These are phyloP conservation scores for Acrocera orbiculus DNA, from an alignment of 2,888 invertebrate genomes.

Conservation along the genomic window DNA sequence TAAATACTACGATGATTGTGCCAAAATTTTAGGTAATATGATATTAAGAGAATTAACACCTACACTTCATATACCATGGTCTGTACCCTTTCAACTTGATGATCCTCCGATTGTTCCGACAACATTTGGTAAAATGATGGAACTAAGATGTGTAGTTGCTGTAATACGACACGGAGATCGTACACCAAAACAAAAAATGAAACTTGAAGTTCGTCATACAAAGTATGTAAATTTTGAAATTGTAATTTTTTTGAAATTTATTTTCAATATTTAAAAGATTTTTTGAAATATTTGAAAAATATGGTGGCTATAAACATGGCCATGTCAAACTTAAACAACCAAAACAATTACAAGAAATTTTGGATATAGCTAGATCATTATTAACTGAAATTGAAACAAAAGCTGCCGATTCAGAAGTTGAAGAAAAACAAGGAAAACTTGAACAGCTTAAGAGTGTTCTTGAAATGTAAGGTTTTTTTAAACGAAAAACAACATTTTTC, in stretches of 20 bases:
- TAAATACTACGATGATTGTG: slow-evolving; percentile 99
- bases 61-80: slow-evolving; percentile 92
- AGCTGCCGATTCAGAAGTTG: slow-evolving; percentile 78
- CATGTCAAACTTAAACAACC: slow-evolving; percentile 96
- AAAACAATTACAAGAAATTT: slow-evolving; percentile 90
- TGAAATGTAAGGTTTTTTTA: slow-evolving; percentile 90
- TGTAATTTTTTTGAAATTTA: slow-evolving; percentile 2
- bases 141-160: slow-evolving; percentile 83
- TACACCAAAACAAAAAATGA: slow-evolving; percentile 99
- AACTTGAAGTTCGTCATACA: slow-evolving; percentile 92
- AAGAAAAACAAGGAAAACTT: slow-evolving; percentile 91
- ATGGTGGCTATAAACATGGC: slow-evolving; percentile 86
- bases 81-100: slow-evolving; percentile 89
- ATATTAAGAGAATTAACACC: slow-evolving; percentile 88
- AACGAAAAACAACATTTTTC: neutral
- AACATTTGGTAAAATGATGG: slow-evolving; percentile 95
- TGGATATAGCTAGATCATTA: slow-evolving; percentile 87
- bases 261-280: slow-evolving; percentile 42
- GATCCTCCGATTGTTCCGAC: slow-evolving; percentile 99
- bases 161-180: slow-evolving; percentile 96
- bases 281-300: slow-evolving; percentile 96
- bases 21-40: slow-evolving; percentile 96
- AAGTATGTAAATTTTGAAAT: slow-evolving; percentile 40
- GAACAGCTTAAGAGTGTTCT: slow-evolving; percentile 95
- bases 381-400: slow-evolving; percentile 77